These are phyloP conservation scores for Agapetus fuscipes DNA, from an alignment of 2,888 invertebrate species.

Conservation along the genomic window DNA sequence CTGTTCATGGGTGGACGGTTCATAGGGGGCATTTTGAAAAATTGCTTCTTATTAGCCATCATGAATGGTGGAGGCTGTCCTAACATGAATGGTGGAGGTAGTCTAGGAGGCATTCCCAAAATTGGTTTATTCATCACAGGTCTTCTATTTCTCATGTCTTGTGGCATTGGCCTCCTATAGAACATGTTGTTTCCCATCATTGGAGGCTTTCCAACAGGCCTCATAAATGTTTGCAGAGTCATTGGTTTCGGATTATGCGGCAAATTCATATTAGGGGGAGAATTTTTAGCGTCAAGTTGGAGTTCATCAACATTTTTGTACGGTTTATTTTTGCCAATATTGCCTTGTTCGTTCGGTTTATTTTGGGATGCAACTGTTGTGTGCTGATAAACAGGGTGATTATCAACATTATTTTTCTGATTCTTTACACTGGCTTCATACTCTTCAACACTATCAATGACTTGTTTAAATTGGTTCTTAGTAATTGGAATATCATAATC, in stretches of 20 bases:
- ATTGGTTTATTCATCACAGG: constrained; percentile 29
- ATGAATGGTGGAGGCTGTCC: constrained; percentile 29
- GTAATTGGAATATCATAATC: constrained; percentile 41
- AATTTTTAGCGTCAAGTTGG: constrained; percentile 30
- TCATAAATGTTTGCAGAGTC: constrained; percentile 38
- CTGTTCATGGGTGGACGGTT: constrained; percentile 15
- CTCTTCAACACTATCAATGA: constrained; percentile 38
- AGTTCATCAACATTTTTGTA: constrained; percentile 36
- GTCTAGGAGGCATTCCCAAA: constrained; percentile 30
- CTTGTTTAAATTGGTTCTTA: constrained; percentile 37
- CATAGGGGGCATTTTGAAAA: constrained; percentile 17
- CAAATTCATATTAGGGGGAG: constrained; percentile 32
- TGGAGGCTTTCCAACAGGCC: constrained; percentile 30
- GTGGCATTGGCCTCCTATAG: constrained; percentile 36
- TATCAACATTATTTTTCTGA: constrained; percentile 25
- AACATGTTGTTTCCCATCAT: constrained; percentile 26
- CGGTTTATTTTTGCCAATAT: constrained; percentile 30
- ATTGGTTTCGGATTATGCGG: constrained; percentile 36
- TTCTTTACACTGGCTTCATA: constrained; percentile 35
- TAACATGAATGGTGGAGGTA: constrained; percentile 26
- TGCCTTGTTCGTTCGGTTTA: constrained; percentile 25
- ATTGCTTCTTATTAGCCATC: constrained; percentile 19
- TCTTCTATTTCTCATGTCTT: constrained; percentile 40
- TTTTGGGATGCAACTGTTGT: constrained; percentile 2
- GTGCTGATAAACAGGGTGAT: constrained; percentile 18